Percentiles rank a stretch among this genome's conserved stretches.
phyloP scores from a whole-genome alignment of 2,888 invertebrate species.

The Lasius platythorax region DNA sequence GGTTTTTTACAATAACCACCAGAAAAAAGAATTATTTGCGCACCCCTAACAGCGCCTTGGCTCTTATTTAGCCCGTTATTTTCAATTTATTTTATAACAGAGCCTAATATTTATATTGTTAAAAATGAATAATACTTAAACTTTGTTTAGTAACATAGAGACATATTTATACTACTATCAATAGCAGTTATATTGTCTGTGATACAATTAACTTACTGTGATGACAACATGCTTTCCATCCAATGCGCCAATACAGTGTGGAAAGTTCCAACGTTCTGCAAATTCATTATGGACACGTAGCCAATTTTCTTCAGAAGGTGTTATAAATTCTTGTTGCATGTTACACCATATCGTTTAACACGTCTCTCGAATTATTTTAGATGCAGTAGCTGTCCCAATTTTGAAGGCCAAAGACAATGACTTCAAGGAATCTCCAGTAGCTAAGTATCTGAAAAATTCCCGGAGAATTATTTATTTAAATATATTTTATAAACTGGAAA shows the following conservation, averaged over 20 bases:
- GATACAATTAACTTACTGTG: background rate
- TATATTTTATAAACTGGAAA: background rate
- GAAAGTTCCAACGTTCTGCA: background rate
- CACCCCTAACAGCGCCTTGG: no score
- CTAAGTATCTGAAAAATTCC: background rate
- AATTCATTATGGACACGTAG: background rate
- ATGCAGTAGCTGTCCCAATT: background rate
- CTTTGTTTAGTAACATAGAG: background rate
- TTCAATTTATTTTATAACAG: no score
- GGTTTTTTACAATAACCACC: no score
- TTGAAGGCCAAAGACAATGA: background rate
- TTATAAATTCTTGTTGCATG: background rate
- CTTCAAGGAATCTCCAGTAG: conserved; percentile 1
- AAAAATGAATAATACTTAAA: background rate
- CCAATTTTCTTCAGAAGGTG: background rate
- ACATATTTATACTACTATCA: background rate
- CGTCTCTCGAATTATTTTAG: background rate
- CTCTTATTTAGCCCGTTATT: no score
- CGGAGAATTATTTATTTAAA: background rate
- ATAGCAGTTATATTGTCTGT: background rate
- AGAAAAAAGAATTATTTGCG: no score
- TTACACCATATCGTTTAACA: background rate
- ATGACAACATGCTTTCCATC: background rate
- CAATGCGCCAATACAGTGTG: background rate
- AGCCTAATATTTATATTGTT: background rate